Evolutionary conservation across 1,140 invertebrate genomes (phyloP).

Genomic region (Globodera rostochiensis): DNA sequence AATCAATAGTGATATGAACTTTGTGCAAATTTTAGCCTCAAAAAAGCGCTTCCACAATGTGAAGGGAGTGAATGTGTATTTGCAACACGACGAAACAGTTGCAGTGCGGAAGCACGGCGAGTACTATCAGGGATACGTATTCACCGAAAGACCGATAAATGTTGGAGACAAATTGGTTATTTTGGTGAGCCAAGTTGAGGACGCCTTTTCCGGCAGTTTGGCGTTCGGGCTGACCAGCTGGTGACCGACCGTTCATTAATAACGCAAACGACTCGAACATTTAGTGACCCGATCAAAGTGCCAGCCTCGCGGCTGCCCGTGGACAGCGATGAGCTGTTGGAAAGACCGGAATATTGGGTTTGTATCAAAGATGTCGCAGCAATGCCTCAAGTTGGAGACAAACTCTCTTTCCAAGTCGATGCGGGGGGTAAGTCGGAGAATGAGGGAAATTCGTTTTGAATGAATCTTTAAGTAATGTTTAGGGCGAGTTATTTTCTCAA

Average conservation of each 20-base stretch:
- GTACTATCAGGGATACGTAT: slow-evolving; percentile 53
- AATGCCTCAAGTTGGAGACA: slow-evolving; percentile 72
- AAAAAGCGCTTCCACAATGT: slow-evolving; percentile 44
- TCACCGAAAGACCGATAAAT: slow-evolving; percentile 47
- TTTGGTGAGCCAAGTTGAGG: slow-evolving; percentile 67
- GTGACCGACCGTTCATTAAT: slow-evolving; percentile 71
- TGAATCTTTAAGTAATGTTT: slow-evolving; percentile 1
- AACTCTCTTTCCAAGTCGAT: slow-evolving; percentile 34
- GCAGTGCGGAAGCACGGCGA: slow-evolving; percentile 44
- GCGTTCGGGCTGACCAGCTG: slow-evolving; percentile 90
- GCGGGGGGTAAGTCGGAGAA: background rate
- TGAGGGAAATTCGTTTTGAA: slow-evolving; percentile 4
- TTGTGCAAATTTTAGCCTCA: background rate
- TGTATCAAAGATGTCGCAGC: slow-evolving; percentile 87
- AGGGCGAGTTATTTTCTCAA: slow-evolving; percentile 39
- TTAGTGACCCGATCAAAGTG: slow-evolving; percentile 23
- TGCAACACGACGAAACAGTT: slow-evolving; percentile 37
- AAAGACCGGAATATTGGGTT: slow-evolving; percentile 81
- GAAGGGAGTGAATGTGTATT: slow-evolving; percentile 39
- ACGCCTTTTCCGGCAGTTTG: slow-evolving; percentile 81
- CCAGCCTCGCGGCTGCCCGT: slow-evolving; percentile 78
- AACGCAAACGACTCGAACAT: background rate
- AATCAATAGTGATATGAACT: no score
- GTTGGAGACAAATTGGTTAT: slow-evolving; percentile 44
- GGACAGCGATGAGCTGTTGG: slow-evolving; percentile 85